Percentiles rank a stretch among this genome's conserved stretches.
These are phyloP conservation scores for Aegithalos caudatus DNA, from an alignment of 2,113 vertebrate species.

Conservation along the genomic window DNA sequence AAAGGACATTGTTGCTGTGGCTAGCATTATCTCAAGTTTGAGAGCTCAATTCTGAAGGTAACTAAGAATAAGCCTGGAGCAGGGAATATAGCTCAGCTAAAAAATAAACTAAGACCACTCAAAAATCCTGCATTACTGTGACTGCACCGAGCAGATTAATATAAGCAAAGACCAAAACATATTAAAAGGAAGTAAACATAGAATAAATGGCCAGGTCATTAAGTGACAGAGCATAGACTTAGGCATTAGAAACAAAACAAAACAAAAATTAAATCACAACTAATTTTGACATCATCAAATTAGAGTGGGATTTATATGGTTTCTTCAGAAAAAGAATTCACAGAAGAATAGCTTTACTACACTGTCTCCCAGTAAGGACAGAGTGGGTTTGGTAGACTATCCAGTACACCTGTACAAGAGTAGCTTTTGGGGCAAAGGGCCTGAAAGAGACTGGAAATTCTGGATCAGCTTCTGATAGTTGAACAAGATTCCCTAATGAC, in stretches of 20 bases:
- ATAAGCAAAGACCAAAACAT: background rate
- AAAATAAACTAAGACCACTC: background rate
- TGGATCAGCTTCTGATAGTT: background rate
- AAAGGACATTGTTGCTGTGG: background rate
- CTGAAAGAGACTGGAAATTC: background rate
- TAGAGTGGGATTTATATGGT: background rate
- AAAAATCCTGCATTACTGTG: background rate
- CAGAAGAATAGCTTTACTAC: background rate
- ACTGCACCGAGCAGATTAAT: background rate
- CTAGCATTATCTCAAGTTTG: background rate
- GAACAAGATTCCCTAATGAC: background rate
- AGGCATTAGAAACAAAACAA: background rate
- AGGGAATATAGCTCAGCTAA: background rate
- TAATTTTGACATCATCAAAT: background rate
- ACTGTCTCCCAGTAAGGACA: background rate
- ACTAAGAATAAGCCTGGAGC: background rate
- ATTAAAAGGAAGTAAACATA: background rate
- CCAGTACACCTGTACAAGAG: background rate
- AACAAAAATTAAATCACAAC: accelerated
- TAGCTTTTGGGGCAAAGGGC: background rate
- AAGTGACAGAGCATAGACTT: background rate
- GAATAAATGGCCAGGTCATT: background rate
- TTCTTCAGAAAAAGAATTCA: background rate
- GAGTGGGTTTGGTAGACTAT: background rate
- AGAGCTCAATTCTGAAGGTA: background rate